Conservation (phyloP, 2,113 vertebrate species). For the Rhabdomys dilectus region DNA sequence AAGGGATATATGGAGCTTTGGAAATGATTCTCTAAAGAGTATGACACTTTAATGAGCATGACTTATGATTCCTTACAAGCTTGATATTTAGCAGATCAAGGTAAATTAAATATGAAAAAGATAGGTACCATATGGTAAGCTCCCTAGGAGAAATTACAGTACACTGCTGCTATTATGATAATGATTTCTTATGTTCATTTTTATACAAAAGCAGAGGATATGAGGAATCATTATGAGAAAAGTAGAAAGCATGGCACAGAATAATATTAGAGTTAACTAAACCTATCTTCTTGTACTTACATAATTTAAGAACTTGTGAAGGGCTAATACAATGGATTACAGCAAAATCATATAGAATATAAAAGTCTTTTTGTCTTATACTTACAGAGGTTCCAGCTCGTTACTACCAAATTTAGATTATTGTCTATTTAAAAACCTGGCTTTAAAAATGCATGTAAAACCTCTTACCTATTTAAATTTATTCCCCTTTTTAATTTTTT, state of each 20-base stretch:
- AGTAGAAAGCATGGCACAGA: slow-evolving; percentile 28
- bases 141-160: slow-evolving; percentile 65
- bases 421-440: slow-evolving; percentile 45
- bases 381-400: slow-evolving; percentile 46
- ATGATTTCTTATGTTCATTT: slow-evolving; percentile 66
- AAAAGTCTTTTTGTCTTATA: slow-evolving; percentile 54
- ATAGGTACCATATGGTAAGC: slow-evolving; percentile 68
- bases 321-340: slow-evolving; percentile 27
- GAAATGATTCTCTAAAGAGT: slow-evolving; percentile 50
- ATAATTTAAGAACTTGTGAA: slow-evolving; percentile 61
- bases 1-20: slow-evolving; percentile 12
- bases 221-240: slow-evolving; percentile 66
- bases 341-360: slow-evolving; percentile 47
- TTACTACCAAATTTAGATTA: slow-evolving; percentile 44
- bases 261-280: slow-evolving; percentile 62
- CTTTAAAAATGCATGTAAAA: slow-evolving; percentile 40
- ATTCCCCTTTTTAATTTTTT: too few species aligned
- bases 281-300: slow-evolving; percentile 27
- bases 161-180: slow-evolving; percentile 57
- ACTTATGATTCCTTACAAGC: slow-evolving; percentile 57
- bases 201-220: slow-evolving; percentile 65
- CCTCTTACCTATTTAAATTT: background rate
- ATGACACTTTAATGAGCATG: slow-evolving; percentile 70
- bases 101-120: slow-evolving; percentile 76
- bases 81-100: slow-evolving; percentile 73